phyloP scores from a whole-genome alignment of 2,113 vertebrate species.

The Entelurus aequoreus region DNA sequence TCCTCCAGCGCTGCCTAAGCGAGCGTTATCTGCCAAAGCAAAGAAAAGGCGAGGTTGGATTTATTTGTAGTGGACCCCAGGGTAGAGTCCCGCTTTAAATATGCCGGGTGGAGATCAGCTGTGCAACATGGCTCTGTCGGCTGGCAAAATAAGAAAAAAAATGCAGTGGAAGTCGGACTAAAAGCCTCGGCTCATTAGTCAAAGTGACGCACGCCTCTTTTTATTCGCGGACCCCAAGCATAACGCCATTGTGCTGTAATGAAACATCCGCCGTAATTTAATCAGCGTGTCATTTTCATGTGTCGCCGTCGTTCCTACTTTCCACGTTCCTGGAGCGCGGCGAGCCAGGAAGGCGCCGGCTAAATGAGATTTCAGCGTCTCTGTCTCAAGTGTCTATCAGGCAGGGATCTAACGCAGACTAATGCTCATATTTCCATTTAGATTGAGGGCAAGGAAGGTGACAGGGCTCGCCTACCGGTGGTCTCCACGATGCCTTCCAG shows the following conservation, averaged over 20 bases:
- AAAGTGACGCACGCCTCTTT: constrained; percentile 46
- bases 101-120: constrained; percentile 10
- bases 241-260: constrained; percentile 44
- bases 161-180: constrained; percentile 34
- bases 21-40: constrained; percentile 14
- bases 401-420: background rate
- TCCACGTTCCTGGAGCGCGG: constrained; percentile 2
- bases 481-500: constrained; percentile 89
- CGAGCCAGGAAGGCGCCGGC: background rate
- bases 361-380: constrained; percentile 24
- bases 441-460: constrained; percentile 14
- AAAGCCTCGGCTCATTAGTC: constrained; percentile 42
- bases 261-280: constrained; percentile 57
- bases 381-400: background rate
- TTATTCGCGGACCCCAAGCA: constrained; percentile 47
- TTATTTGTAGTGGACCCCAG: constrained; percentile 34
- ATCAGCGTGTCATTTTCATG: constrained; percentile 34
- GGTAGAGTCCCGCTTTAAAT: constrained; percentile 36
- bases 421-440: constrained; percentile 38
- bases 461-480: constrained; percentile 68
- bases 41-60: constrained; percentile 27
- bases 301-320: constrained; percentile 19
- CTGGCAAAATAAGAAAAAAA: constrained; percentile 3
- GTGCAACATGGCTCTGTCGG: constrained; percentile 1
- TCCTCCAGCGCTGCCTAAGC: constrained; percentile 16